These are phyloP conservation scores for Drosophila eugracilis DNA, from an alignment of 1,140 invertebrate genomes.

Conservation along the genomic window DNA sequence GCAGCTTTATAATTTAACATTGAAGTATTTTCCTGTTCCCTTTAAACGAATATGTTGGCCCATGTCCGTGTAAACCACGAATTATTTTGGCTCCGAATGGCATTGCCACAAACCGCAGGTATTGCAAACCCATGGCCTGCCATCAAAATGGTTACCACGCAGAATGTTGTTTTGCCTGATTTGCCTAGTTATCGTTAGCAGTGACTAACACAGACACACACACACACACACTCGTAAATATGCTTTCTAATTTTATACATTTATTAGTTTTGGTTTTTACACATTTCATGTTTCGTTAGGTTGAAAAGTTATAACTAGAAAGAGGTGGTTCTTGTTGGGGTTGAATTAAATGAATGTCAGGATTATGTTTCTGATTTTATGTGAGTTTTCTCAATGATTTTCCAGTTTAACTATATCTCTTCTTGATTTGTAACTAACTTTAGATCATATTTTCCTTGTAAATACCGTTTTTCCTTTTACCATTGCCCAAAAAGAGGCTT, in stretches of 20 bases:
- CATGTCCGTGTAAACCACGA: slow-evolving; percentile 36
- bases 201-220: too few relatives aligned
- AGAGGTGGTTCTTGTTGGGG: too few relatives aligned
- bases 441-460: not conserved
- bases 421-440: too few relatives aligned
- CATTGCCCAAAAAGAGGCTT: slow-evolving; percentile 1
- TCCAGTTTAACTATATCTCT: too few relatives aligned
- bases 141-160: slow-evolving; percentile 24
- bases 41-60: slow-evolving; percentile 10
- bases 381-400: too few relatives aligned
- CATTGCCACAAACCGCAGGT: slow-evolving; percentile 44
- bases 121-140: slow-evolving; percentile 43
- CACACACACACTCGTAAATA: not conserved
- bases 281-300: not conserved
- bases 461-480: too few relatives aligned
- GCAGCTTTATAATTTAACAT: too few relatives aligned
- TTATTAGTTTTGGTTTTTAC: not conserved
- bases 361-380: too few relatives aligned
- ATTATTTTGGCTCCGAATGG: slow-evolving; percentile 35
- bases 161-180: slow-evolving; percentile 33
- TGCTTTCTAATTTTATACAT: slow-evolving; percentile 1
- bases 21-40: not conserved
- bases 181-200: slow-evolving; percentile 49
- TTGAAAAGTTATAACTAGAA: too few relatives aligned
- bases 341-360: too few relatives aligned